Percentiles rank a stretch among this genome's conserved stretches.
Evolutionary conservation across 2,888 invertebrate genomes (phyloP).

Genomic region (Allacma fusca): DNA sequence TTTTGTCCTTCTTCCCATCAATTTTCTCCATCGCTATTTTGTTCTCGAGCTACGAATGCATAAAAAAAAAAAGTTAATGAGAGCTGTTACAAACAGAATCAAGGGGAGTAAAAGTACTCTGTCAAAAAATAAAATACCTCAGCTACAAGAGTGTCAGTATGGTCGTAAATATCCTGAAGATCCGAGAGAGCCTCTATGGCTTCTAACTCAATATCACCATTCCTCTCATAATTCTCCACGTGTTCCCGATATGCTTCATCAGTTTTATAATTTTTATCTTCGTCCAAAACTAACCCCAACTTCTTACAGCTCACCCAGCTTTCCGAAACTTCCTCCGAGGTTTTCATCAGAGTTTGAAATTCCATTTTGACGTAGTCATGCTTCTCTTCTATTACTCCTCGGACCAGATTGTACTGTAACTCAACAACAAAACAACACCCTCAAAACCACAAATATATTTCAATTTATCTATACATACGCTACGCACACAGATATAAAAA

Average conservation of each 20-base stretch:
- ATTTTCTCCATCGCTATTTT: conserved; percentile 15
- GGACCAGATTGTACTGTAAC: neutral
- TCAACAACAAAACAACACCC: too few relatives aligned
- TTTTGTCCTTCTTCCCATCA: neutral
- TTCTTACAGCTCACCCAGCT: conserved; percentile 8
- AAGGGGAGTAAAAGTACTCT: too few relatives aligned
- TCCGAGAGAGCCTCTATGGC: neutral
- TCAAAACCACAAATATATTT: too few relatives aligned
- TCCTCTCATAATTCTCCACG: conserved; percentile 15
- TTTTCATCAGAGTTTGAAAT: neutral
- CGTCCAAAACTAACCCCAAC: conserved; percentile 5
- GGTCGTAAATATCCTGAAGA: neutral
- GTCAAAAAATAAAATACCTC: too few relatives aligned
- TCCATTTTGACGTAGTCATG: conserved; percentile 1
- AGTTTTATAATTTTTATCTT: neutral
- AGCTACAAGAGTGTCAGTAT: neutral
- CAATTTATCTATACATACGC: too few relatives aligned
- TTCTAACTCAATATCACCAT: conserved; percentile 22
- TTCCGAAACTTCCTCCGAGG: neutral
- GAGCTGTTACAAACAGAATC: too few relatives aligned
- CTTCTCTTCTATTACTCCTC: neutral
- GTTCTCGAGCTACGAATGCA: too few relatives aligned
- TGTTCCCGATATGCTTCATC: conserved; percentile 9
- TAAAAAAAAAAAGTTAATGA: too few relatives aligned
- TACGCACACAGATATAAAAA: too few relatives aligned